A percentile compares a stretch with the other conserved stretches of the same genome.
Conservation (phyloP, 2,888 invertebrate species). For the Clepsis dumicolana region DNA sequence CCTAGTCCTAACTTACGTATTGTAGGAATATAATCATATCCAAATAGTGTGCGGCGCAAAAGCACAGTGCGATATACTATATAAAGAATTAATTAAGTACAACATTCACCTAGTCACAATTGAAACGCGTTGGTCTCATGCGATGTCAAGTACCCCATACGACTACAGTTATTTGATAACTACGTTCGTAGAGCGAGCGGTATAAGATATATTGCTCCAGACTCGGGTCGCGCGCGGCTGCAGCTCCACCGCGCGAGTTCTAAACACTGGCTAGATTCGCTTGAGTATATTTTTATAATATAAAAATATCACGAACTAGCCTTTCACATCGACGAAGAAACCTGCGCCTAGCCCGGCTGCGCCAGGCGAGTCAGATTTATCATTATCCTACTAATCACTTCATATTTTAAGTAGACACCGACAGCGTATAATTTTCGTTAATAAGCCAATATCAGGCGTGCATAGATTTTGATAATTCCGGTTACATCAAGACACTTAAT, state of each 20-base stretch:
- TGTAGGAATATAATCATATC: conserved; percentile 54
- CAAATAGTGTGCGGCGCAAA: conserved; percentile 68
- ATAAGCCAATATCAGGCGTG: conserved; percentile 36
- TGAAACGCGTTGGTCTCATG: neutral
- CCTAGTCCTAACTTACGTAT: conserved; percentile 61
- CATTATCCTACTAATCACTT: conserved; percentile 26
- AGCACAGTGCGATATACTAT: conserved; percentile 70
- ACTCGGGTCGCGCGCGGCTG: conserved; percentile 1
- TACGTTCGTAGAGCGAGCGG: conserved; percentile 14
- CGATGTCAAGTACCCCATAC: neutral
- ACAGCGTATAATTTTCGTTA: conserved; percentile 24
- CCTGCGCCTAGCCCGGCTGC: conserved; percentile 14
- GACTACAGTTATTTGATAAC: conserved; percentile 24
- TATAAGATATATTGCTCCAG: conserved; percentile 5
- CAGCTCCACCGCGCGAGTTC: neutral
- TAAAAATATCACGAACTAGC: conserved; percentile 34
- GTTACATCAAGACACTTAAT: conserved; percentile 24
- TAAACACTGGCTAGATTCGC: conserved; percentile 13
- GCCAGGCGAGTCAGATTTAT: conserved; percentile 30
- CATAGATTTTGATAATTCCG: conserved; percentile 29
- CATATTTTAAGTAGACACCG: conserved; percentile 38
- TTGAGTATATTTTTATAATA: conserved; percentile 30
- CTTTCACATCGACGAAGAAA: conserved; percentile 14
- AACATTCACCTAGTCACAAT: conserved; percentile 48
- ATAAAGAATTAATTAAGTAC: conserved; percentile 71